Evolutionary conservation across 2,888 invertebrate species (phyloP), one percentile per base, ranked within the genome.

Genomic region (Ennomos erosarius): DNA sequence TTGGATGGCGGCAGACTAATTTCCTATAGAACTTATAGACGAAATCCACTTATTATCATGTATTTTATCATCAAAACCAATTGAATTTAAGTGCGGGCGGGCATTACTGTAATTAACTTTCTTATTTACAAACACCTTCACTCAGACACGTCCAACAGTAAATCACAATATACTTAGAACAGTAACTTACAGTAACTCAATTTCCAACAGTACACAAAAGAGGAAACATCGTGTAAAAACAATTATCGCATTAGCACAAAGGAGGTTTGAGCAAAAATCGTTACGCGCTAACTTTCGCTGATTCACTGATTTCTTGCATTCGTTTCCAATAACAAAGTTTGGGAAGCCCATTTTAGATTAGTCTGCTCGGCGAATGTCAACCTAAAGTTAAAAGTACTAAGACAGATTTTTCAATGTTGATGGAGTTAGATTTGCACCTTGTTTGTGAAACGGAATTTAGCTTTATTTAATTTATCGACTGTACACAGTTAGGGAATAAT

Each of bases 301-400:
- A 66, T 57, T 49, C 55, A 33, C 56, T 59, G 63, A 63, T 66
- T 66, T 56, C 60, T 66, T 63, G 63, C 66, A 66, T 62, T 59
- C 56, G 49, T 57, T 63, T 43, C 57, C 56, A 63, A 63, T 63
- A 63, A 55, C 49, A 64, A 66, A 66, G 59, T 62, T 65, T 49
- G 39, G 40, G 52, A 55, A 46, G 63, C 37, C 56, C 56, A 63
- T 57, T 63, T 60, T 47, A 46, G n/a, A 12, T 26, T 10, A 49
- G 9, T n/a, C 44, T 39, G 38, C 12, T 37, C 1, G 8, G 37
- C 46, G 8, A 54, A 38, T 37, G 10, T 36, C 3, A n/a, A 55
- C 43, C 39, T 51, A 43, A 2, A 0, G 0, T 8, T 0, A 3
- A 1, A n/a, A 13, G 8, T 0, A 1, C 13, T 44, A 44, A 40